phyloP scores from a whole-genome alignment of 2,888 invertebrate species.

The Chrysomela aeneicollis region DNA sequence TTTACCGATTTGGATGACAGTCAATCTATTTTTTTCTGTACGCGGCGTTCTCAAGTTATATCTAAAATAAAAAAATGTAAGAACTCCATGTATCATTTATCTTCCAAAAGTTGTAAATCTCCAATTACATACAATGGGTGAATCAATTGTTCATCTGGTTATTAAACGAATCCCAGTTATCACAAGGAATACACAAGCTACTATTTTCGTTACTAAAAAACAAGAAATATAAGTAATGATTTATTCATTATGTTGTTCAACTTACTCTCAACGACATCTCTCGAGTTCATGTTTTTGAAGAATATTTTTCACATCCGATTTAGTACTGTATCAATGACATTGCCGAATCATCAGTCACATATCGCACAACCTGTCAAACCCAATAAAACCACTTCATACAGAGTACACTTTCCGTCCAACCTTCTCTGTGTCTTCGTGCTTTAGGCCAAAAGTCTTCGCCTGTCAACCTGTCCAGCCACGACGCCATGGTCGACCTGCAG shows the following conservation, averaged over 20 bases:
- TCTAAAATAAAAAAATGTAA: too few species aligned
- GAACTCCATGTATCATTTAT: too few species aligned
- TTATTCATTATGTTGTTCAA: neutral
- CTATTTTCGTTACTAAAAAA: neutral
- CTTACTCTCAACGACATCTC: neutral
- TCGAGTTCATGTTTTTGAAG: neutral
- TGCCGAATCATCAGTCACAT: neutral
- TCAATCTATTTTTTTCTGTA: neutral
- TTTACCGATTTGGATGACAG: neutral
- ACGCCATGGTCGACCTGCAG: constrained; percentile 90
- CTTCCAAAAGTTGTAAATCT: neutral
- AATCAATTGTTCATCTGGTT: neutral
- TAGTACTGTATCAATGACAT: neutral
- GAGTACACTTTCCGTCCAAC: too few species aligned
- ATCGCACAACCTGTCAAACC: neutral
- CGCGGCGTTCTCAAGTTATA: too few species aligned
- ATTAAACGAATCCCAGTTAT: neutral
- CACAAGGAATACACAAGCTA: neutral
- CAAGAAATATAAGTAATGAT: neutral
- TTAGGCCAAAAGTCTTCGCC: constrained; percentile 50
- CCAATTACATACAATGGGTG: neutral
- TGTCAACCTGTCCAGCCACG: constrained; percentile 66
- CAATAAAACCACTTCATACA: too few species aligned
- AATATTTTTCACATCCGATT: neutral
- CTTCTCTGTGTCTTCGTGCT: too few species aligned